Evolutionary conservation across 2,797 vertebrate species (phyloP), one percentile per base, ranked within the genome.

Genomic region (Rhyacichthys aspro): DNA sequence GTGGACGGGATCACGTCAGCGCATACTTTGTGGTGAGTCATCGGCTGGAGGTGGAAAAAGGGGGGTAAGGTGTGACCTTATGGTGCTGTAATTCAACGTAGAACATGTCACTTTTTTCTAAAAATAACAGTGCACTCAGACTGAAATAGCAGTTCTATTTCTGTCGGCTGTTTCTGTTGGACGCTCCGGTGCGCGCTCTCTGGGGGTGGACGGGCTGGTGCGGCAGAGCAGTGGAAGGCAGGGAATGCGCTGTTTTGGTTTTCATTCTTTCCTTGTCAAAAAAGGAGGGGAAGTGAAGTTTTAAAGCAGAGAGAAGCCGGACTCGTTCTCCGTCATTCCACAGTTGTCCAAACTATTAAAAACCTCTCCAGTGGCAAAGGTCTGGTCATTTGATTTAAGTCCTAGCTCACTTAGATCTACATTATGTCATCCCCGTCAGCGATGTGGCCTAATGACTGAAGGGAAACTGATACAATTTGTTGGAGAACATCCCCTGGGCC

Each of bases 71-170:
- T 71, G 77, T 91, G 89, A 93, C 85, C 86, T 86, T 88, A 90
- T 86, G 81, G 83, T 90, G 87, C 74, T 81, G 86, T 89, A 91
- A 92, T 90, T 88, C 66, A 88, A 74, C 55, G 53, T 75, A 64
- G 73, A 85, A 57, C 72, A 67, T 86, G 89, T 86, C 89, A 82
- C 80, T 86, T 89, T 85, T 12, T 84, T 84, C 88, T 90, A 91
- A 91, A 92, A 91, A 92, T 92, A 92, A 89, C 77, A 78, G 59
- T 47, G 49, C 10, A 59, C 61, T 80, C 59, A 54, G 88, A 88
- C 89, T 83, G 73, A 93, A 93, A 94, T 93, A 93, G 92, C 83
- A 78, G 67, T 75, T 82, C 90, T 92, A 92, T 92, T 94, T 92
- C 82, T 80, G 88, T 78, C 67, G 62, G 28, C 69, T 90, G 89